Percentiles rank a stretch among this genome's conserved stretches.
Evolutionary conservation across 2,888 invertebrate genomes (phyloP).

Genomic region (Amiota mariae): DNA sequence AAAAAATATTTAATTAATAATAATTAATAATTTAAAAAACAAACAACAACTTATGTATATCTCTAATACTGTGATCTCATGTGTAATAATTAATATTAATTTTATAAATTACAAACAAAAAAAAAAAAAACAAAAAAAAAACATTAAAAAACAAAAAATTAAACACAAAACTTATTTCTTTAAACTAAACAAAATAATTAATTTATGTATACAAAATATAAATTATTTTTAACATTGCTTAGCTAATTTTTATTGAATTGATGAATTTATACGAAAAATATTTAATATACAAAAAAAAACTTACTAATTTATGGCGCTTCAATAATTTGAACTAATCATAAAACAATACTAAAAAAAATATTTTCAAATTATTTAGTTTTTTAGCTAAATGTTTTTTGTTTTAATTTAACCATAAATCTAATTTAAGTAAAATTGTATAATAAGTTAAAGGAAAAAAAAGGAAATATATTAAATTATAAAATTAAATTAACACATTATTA

Average conservation of each 20-base stretch:
- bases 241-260: slow-evolving; percentile 59
- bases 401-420: slow-evolving; percentile 8
- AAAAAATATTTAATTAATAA: slow-evolving; percentile 36
- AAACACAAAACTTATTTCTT: slow-evolving; percentile 51
- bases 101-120: slow-evolving; percentile 46
- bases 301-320: slow-evolving; percentile 65
- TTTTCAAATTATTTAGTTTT: slow-evolving; percentile 30
- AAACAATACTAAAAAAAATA: slow-evolving; percentile 37
- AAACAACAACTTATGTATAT: slow-evolving; percentile 50
- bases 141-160: not conserved
- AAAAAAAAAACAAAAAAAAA: slow-evolving; percentile 10
- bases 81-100: slow-evolving; percentile 71
- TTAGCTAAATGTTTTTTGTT: slow-evolving; percentile 31
- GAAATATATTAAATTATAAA: not conserved
- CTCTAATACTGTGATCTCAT: slow-evolving; percentile 75
- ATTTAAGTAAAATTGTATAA: slow-evolving; percentile 6
- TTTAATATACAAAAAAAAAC: slow-evolving; percentile 24
- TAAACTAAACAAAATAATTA: slow-evolving; percentile 50
- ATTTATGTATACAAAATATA: slow-evolving; percentile 3
- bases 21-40: slow-evolving; percentile 31
- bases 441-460: slow-evolving; percentile 20
- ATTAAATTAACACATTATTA: too few relatives aligned
- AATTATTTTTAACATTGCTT: slow-evolving; percentile 47
- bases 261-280: slow-evolving; percentile 29
- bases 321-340: slow-evolving; percentile 40